Evolutionary conservation across 2,797 vertebrate genomes (phyloP), one percentile per base, ranked within the genome.

Genomic region (Aldrovandia affinis): DNA sequence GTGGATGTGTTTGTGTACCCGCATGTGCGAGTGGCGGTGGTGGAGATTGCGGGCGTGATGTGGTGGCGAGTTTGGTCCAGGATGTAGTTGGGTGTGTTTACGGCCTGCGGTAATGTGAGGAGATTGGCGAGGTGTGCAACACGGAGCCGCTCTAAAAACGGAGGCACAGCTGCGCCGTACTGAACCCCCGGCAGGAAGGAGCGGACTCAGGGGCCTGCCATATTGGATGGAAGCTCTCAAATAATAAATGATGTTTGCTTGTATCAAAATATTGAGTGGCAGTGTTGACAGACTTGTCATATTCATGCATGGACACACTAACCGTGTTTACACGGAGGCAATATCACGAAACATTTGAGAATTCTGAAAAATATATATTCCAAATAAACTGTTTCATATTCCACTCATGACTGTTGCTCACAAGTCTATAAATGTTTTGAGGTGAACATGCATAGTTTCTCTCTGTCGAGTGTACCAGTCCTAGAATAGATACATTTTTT

Each of bases 111-210:
- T 90, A 93, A 95, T 87, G 84, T 86, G 93, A 95, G 93, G 87
- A 93, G 92, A 88, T 88, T 84, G 86, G 84, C 3, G 33, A 2
- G 83, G 85, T 85, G 82, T 88, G 90, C 89, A 89, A 90, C 87
- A 89, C 86, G 92, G 86, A 89, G 90, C 88, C 87, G 80, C 59
- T 88, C 94, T 95, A 93, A 95, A 95, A 96, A 94, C 93, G 93
- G 93, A 88, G 81, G 78, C 88, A 91, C 94, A 96, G 94, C 94
- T 96, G 93, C 89, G 89, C 80, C 50, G 15, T 5, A 30, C 47
- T n/a, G 30, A 75, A 33, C 68, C 36, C 63, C 80, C 39, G 33
- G 68, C 36, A 30, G 78, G 28, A 39, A 52, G 82, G 36, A 20
- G 39, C 20, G 33, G 18, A 4, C 18, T 42, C 39, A 30, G 55